These are phyloP conservation scores for Ormyrus rosae DNA, from an alignment of 2,888 invertebrate genomes.

Conservation along the genomic window DNA sequence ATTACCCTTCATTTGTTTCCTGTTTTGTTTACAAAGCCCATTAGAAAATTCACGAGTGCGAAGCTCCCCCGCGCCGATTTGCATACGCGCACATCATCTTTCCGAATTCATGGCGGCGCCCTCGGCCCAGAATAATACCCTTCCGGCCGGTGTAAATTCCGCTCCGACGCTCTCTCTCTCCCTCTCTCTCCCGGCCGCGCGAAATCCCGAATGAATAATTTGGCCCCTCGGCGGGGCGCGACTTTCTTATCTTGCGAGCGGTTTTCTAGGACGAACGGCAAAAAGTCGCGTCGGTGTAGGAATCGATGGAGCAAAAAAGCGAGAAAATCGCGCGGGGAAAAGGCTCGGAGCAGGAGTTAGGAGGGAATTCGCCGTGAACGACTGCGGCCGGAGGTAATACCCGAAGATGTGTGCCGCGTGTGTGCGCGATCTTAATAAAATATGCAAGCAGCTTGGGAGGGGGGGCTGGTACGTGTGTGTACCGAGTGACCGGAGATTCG, in stretches of 20 bases:
- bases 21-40: slow-evolving; percentile 21
- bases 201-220: slow-evolving; percentile 35
- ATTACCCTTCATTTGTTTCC: slow-evolving; percentile 15
- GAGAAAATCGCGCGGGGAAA: background rate
- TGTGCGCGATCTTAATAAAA: slow-evolving; percentile 28
- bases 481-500: slow-evolving; percentile 30
- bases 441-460: slow-evolving; percentile 11
- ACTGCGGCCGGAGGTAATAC: background rate
- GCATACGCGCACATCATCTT: too few species aligned
- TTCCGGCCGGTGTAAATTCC: slow-evolving; percentile 18
- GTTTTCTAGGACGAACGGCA: background rate
- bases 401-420: background rate
- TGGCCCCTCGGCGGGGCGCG: background rate
- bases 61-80: too few species aligned
- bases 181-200: background rate
- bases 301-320: background rate
- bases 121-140: background rate
- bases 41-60: background rate
- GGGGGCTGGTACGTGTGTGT: background rate
- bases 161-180: too few species aligned
- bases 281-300: background rate
- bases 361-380: background rate
- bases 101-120: background rate
- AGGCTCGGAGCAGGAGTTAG: background rate
- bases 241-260: slow-evolving; percentile 12